A percentile compares a stretch with the other conserved stretches of the same genome.
Conservation (phyloP, 2,113 vertebrate species). For the Mustela nigripes region DNA sequence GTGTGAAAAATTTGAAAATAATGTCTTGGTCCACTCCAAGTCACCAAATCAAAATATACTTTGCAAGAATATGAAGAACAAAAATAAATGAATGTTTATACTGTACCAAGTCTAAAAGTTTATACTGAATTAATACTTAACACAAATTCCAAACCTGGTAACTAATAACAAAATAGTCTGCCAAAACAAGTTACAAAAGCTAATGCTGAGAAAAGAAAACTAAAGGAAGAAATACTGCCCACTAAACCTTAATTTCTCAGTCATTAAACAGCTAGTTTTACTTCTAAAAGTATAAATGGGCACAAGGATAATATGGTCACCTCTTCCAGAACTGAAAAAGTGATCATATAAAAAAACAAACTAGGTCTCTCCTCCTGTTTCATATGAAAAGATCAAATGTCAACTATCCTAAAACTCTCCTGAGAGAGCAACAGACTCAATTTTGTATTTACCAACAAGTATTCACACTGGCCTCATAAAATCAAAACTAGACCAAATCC, state of each 20-base stretch:
- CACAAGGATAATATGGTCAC: not conserved
- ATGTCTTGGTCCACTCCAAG: not conserved
- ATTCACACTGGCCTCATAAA: not conserved
- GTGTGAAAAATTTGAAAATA: not conserved
- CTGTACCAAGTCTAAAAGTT: constrained; percentile 12
- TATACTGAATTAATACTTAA: not conserved
- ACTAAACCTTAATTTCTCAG: not conserved
- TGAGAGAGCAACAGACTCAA: not conserved
- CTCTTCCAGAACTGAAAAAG: constrained; percentile 24
- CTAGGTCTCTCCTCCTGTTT: not conserved
- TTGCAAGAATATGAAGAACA: constrained; percentile 47
- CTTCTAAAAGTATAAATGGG: constrained; percentile 48
- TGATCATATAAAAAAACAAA: constrained; percentile 2
- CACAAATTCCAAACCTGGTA: constrained; percentile 7
- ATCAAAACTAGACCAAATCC: constrained; percentile 4
- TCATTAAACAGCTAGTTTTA: constrained; percentile 1
- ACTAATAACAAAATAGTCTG: not conserved
- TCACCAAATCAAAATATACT: not conserved
- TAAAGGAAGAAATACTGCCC: not conserved
- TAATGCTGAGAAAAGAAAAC: constrained; percentile 37
- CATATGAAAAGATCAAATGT: constrained; percentile 24
- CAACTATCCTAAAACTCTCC: not conserved
- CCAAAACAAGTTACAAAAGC: constrained; percentile 53
- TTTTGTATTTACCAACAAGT: constrained; percentile 14
- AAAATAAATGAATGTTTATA: constrained; percentile 24